These are phyloP conservation scores for Drosophila meridiana DNA, from an alignment of 2,888 invertebrate species.

Conservation along the genomic window DNA sequence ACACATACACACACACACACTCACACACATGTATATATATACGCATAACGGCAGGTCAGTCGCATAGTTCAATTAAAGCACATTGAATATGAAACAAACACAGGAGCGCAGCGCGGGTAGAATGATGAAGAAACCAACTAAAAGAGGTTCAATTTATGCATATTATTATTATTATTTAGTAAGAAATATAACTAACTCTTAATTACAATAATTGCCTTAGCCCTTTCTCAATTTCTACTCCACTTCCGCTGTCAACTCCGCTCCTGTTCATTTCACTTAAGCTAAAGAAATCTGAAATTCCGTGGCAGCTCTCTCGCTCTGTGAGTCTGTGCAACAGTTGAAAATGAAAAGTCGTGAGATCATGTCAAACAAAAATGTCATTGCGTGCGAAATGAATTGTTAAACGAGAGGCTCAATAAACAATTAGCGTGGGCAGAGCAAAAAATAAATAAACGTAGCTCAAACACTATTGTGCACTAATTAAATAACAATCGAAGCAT, in stretches of 20 bases:
- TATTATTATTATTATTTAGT: neutral
- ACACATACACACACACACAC: constrained; percentile 11
- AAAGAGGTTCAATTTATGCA: neutral
- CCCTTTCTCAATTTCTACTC: neutral
- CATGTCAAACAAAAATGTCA: constrained; percentile 19
- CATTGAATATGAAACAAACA: constrained; percentile 56
- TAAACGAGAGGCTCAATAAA: constrained; percentile 8
- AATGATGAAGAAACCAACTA: neutral
- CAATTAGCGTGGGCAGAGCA: constrained; percentile 18
- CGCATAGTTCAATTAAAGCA: constrained; percentile 76
- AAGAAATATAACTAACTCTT: no score
- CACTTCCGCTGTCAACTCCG: constrained; percentile 19
- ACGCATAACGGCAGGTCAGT: constrained; percentile 60
- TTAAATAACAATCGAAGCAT: constrained; percentile 42
- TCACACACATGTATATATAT: neutral
- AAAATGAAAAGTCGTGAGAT: constrained; percentile 43
- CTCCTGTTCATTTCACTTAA: constrained; percentile 48
- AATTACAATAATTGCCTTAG: neutral
- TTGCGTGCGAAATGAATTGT: constrained; percentile 18
- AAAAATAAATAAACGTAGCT: neutral
- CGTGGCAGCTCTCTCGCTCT: constrained; percentile 28
- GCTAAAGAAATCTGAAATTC: constrained; percentile 64
- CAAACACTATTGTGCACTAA: constrained; percentile 40
- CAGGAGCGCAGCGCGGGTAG: constrained; percentile 52
- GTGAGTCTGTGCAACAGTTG: constrained; percentile 41